Evolutionary conservation across 2,113 vertebrate genomes (phyloP).

Genomic region (Phalacrocorax aristotelis): DNA sequence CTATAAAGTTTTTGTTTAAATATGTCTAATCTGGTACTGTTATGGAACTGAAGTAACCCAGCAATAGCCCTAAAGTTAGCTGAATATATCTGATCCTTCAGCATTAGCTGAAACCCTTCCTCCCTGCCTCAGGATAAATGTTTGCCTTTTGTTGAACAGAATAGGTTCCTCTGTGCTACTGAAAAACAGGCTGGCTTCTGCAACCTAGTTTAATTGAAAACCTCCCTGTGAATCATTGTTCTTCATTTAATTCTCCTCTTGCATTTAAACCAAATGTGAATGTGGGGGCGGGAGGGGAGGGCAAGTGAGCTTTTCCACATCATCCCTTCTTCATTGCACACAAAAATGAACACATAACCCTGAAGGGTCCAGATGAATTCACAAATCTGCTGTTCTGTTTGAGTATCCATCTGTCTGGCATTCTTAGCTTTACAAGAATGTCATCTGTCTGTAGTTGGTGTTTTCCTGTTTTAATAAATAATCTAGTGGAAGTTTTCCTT

Average conservation of each 20-base stretch:
- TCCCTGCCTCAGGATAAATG: not conserved
- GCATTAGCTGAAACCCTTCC: not conserved
- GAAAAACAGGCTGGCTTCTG: not conserved
- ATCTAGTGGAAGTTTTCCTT: not conserved
- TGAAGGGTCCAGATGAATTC: not conserved
- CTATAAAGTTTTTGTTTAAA: conserved; percentile 46
- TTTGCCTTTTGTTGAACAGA: not conserved
- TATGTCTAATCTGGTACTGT: not conserved
- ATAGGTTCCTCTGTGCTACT: not conserved
- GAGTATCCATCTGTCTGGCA: not conserved
- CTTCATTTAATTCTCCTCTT: not conserved
- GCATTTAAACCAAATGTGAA: not conserved
- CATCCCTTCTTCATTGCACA: not conserved
- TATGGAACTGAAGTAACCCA: not conserved
- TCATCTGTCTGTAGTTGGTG: not conserved
- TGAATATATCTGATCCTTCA: conserved; percentile 12
- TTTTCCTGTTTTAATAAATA: not conserved
- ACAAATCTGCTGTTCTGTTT: not conserved
- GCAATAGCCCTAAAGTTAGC: not conserved
- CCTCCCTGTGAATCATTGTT: not conserved
- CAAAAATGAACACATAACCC: not conserved
- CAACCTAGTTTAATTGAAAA: not conserved
- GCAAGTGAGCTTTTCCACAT: not conserved
- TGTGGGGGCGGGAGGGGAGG: not conserved
- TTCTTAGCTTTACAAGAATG: not conserved